Conservation (phyloP, 2,888 invertebrate species). For the Lasius fuliginosus region DNA sequence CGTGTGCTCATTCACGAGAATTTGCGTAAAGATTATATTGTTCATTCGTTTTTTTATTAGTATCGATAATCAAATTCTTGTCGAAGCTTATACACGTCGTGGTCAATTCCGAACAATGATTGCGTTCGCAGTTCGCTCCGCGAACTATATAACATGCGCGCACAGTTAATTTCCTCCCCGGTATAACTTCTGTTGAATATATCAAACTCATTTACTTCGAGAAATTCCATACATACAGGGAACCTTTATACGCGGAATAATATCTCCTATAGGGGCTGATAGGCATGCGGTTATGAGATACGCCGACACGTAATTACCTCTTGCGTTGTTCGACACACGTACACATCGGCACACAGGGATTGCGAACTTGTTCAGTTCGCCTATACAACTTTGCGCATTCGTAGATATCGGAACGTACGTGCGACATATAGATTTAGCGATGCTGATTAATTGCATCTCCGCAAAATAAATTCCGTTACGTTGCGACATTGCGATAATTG, state of each 20-base stretch:
- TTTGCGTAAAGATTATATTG: neutral
- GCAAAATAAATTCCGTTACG: neutral
- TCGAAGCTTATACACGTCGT: neutral
- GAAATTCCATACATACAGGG: slow-evolving; percentile 19
- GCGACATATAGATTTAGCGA: neutral
- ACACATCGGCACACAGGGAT: neutral
- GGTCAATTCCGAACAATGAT: neutral
- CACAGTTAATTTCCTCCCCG: neutral
- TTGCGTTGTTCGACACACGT: slow-evolving; percentile 4
- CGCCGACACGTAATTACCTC: slow-evolving; percentile 54
- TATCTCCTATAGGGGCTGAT: slow-evolving; percentile 26
- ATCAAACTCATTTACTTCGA: slow-evolving; percentile 36
- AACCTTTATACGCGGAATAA: slow-evolving; percentile 31
- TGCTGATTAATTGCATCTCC: slow-evolving; percentile 35
- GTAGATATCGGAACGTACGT: neutral
- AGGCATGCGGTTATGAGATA: slow-evolving; percentile 59
- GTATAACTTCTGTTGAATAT: neutral
- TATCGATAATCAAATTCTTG: neutral
- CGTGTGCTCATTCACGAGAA: neutral
- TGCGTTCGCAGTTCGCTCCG: neutral
- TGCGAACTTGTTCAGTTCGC: slow-evolving; percentile 20
- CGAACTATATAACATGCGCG: neutral
- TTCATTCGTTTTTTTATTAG: neutral
- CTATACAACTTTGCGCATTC: neutral
- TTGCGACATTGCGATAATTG: slow-evolving; percentile 14